Base-by-base conservation (phyloP, 2,888 invertebrate genomes). In the Lutraria lutraria region DNA sequence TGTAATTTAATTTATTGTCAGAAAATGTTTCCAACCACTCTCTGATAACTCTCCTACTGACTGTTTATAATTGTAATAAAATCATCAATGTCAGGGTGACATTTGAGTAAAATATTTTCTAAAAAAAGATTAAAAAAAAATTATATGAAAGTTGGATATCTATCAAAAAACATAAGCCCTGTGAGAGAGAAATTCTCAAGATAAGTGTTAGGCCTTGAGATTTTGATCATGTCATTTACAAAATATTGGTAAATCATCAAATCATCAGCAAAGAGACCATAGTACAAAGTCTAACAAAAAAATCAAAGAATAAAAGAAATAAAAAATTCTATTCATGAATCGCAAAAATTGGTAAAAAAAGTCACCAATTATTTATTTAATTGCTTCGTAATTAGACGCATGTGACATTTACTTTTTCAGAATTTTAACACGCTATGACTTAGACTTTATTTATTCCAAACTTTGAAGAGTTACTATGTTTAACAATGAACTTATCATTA, bases 401-500 rank as follows among this genome's bases (percentile, higher is more conserved):
- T 68, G n/a, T 68, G 63, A 68, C 25, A 68, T 68, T 68, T 68
- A 25, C 25, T 68, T 60, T 68, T 68, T 2, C 15, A n/a, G 25
- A 68, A 68, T 68, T 68, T 25, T 68, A 12, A 25, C 63, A 68
- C 25, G 63, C 63, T 25, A 25, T n/a, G 25, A 68, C n/a, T 25
- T 8, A 0, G 25, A 68, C 25, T 68, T 68, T 25, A 68, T 25
- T 68, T 68, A 43, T 25, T 68, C n/a, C n/a, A 25, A 68, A 68
- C 25, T 63, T 68, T 10, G 25, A 29, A 72, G 12, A 76, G 76
- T 15, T 8, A 3, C 25, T 34, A 31, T 15, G 19, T 16, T 19
- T 31, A 76, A 31, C 29, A 76, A 76, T 76, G 31, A 31, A 72
- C 31, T 2, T 72, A 72, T 72, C 72, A 72, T 31, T 72, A 72